phyloP scores from a whole-genome alignment of 2,888 invertebrate genomes.

The Ophion ellenae region DNA sequence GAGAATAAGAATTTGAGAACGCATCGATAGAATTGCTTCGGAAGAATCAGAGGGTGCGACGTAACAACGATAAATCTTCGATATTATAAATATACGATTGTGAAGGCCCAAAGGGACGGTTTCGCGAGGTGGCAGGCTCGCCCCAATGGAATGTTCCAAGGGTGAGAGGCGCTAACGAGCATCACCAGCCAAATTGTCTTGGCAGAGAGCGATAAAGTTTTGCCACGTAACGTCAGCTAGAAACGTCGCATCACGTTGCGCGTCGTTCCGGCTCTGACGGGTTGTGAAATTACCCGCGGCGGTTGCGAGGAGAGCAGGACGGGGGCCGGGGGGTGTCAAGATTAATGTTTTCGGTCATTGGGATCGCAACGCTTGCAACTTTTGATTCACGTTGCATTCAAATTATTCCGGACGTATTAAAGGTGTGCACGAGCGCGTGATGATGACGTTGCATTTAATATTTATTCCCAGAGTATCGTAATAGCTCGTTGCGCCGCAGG shows the following conservation, averaged over 20 bases:
- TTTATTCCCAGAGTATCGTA: conserved; percentile 4
- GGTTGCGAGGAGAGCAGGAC: background rate
- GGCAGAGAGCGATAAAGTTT: conserved; percentile 53
- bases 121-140: background rate
- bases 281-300: conserved; percentile 55
- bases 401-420: conserved; percentile 41
- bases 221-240: conserved; percentile 41
- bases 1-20: background rate
- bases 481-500: conserved; percentile 23
- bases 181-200: conserved; percentile 50
- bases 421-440: conserved; percentile 31
- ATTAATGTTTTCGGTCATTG: conserved; percentile 41
- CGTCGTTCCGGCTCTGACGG: conserved; percentile 34
- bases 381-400: conserved; percentile 36
- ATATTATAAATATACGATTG: background rate
- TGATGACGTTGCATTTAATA: conserved; percentile 48
- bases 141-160: conserved; percentile 40
- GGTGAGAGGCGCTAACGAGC: conserved; percentile 45
- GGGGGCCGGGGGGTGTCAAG: conserved; percentile 10
- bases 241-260: conserved; percentile 50
- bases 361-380: conserved; percentile 22
- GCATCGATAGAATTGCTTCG: background rate
- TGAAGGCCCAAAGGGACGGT: conserved; percentile 10
- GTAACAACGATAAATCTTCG: background rate
- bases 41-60: background rate